Evolutionary conservation across 2,797 vertebrate genomes (phyloP).

Genomic region (Leucoraja ocellata): DNA sequence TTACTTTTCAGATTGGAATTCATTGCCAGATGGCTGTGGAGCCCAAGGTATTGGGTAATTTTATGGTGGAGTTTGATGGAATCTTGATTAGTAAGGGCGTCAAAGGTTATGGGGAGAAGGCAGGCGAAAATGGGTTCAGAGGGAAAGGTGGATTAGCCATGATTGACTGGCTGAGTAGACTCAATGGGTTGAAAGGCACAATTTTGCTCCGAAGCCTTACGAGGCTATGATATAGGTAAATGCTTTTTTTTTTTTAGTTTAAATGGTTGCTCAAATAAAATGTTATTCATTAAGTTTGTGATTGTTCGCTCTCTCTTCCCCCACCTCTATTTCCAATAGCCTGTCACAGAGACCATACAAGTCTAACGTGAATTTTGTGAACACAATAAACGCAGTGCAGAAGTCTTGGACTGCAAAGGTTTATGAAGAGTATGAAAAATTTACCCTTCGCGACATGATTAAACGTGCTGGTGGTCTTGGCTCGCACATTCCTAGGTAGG

Average conservation of each 20-base stretch:
- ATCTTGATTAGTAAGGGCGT: no score
- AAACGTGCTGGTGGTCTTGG: constrained; percentile 67
- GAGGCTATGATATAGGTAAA: no score
- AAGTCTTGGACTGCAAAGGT: constrained; percentile 74
- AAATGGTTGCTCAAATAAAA: neutral
- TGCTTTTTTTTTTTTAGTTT: neutral
- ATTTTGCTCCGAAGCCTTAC: no score
- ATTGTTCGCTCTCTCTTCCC: neutral
- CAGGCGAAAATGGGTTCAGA: no score
- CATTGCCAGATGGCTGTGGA: no score
- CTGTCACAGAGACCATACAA: constrained; percentile 59
- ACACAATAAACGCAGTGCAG: constrained; percentile 73
- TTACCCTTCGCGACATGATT: constrained; percentile 65
- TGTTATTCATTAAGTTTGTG: neutral
- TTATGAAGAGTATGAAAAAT: constrained; percentile 68
- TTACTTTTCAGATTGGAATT: neutral
- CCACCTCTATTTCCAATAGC: constrained; percentile 49
- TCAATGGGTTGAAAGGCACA: no score
- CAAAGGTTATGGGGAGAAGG: no score
- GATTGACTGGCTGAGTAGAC: no score
- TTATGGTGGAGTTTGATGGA: no score
- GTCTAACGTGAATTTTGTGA: constrained; percentile 65
- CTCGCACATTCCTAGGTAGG: constrained; percentile 62
- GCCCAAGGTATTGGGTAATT: no score
- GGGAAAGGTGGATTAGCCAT: no score